Conservation (phyloP, 2,113 vertebrate genomes). For the Australoheros scitulus region DNA sequence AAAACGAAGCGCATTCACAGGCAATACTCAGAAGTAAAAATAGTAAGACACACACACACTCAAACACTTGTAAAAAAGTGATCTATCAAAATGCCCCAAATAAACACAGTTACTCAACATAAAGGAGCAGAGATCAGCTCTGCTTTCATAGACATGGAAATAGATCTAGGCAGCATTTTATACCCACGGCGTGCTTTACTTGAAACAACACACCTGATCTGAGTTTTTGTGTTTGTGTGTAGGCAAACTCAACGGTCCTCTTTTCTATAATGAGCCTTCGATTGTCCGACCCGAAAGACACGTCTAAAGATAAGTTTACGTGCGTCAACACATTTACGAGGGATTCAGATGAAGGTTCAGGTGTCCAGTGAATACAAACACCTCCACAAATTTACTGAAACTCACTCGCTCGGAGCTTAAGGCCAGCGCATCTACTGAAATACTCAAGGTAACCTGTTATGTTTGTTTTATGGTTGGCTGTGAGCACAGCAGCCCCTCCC, state of each 20-base stretch:
- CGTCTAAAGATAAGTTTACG: not conserved
- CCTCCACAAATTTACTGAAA: not conserved
- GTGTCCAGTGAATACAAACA: not conserved
- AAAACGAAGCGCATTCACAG: slow-evolving; percentile 21
- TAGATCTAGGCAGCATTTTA: slow-evolving; percentile 12
- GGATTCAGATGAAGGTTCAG: no score
- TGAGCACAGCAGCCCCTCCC: no score
- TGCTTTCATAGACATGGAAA: slow-evolving; percentile 29
- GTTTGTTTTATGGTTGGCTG: not conserved
- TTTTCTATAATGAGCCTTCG: not conserved
- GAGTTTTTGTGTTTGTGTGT: not conserved
- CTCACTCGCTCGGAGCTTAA: not conserved
- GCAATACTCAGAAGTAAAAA: slow-evolving; percentile 37
- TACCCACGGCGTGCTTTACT: not conserved
- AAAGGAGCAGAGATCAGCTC: slow-evolving; percentile 21
- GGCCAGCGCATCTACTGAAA: not conserved
- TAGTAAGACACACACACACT: slow-evolving; percentile 26
- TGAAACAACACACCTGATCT: not conserved
- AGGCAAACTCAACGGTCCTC: not conserved
- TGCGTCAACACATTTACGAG: no score
- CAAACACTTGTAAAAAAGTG: slow-evolving; percentile 12
- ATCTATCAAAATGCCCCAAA: slow-evolving; percentile 41
- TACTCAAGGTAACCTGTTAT: not conserved
- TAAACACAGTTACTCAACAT: slow-evolving; percentile 51
- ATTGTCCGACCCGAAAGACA: not conserved